phyloP scores from a whole-genome alignment of 2,888 invertebrate genomes.

The Stenotaenia linearis region DNA sequence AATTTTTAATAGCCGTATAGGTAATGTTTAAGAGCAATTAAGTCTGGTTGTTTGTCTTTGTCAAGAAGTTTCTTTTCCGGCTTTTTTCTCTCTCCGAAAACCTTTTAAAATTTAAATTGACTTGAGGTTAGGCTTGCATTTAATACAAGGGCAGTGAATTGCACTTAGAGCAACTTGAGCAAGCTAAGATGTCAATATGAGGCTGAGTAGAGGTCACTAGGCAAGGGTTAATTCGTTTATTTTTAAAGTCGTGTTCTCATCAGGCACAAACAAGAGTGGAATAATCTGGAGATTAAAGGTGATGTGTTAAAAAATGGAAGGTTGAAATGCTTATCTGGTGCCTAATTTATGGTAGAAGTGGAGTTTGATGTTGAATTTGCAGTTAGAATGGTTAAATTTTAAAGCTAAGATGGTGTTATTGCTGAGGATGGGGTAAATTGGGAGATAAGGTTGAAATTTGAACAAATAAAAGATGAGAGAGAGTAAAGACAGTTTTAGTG shows the following conservation, averaged over 20 bases:
- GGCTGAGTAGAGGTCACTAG: neutral
- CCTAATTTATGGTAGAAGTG: neutral
- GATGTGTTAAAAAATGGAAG: neutral
- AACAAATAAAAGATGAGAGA: neutral
- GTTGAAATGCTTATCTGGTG: neutral
- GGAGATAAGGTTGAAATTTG: neutral
- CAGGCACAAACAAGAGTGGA: neutral
- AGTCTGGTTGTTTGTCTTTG: neutral
- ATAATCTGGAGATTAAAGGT: neutral
- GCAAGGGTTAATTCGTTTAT: constrained; percentile 1
- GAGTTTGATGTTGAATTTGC: neutral
- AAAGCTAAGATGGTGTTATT: neutral
- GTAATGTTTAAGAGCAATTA: neutral
- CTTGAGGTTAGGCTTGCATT: neutral
- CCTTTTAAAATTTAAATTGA: constrained; percentile 1
- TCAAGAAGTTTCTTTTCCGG: neutral
- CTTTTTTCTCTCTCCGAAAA: neutral
- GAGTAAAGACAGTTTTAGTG: neutral
- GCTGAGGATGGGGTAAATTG: neutral
- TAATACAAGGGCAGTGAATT: neutral
- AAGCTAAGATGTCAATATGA: neutral
- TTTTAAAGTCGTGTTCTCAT: neutral
- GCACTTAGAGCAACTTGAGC: neutral
- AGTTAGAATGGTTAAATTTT: neutral
- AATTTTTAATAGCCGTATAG: neutral